A percentile compares a stretch with the other conserved stretches of the same genome.
Evolutionary conservation across 2,888 invertebrate species (phyloP).

Genomic region (Eutolmus rufibarbis): DNA sequence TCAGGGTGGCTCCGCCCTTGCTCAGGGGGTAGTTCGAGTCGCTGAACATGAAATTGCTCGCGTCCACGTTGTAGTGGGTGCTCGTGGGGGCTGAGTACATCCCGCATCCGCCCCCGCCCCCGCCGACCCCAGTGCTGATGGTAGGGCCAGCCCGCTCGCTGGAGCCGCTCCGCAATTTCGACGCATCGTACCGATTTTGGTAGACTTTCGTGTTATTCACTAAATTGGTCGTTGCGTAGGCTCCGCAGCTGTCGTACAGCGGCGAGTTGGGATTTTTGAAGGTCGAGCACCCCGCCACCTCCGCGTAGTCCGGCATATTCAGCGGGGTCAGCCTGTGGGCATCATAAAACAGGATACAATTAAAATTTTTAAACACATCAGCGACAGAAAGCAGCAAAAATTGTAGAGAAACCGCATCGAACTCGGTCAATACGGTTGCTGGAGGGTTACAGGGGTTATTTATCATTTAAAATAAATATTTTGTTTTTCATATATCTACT

Average conservation of each 20-base stretch:
- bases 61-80: conserved; percentile 57
- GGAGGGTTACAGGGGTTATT: not conserved
- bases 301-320: conserved; percentile 64
- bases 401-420: not conserved
- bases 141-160: conserved; percentile 55
- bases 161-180: conserved; percentile 43
- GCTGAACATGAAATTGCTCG: conserved; percentile 50
- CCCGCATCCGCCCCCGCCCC: conserved; percentile 48
- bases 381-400: not conserved
- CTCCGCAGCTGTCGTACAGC: conserved; percentile 62
- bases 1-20: conserved; percentile 49
- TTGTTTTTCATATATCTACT: no score
- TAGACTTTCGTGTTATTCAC: conserved; percentile 62
- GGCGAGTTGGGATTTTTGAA: conserved; percentile 59
- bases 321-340: conserved; percentile 61
- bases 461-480: not conserved
- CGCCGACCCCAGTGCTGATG: conserved; percentile 41
- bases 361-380: conserved; percentile 17
- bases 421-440: not conserved
- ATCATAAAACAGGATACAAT: conserved; percentile 1
- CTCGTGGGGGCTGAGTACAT: conserved; percentile 63
- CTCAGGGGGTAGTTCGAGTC: conserved; percentile 51
- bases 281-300: conserved; percentile 62
- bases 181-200: conserved; percentile 58
- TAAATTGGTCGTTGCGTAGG: conserved; percentile 63